Conservation (phyloP, 2,113 vertebrate genomes). For the Gobius niger region DNA sequence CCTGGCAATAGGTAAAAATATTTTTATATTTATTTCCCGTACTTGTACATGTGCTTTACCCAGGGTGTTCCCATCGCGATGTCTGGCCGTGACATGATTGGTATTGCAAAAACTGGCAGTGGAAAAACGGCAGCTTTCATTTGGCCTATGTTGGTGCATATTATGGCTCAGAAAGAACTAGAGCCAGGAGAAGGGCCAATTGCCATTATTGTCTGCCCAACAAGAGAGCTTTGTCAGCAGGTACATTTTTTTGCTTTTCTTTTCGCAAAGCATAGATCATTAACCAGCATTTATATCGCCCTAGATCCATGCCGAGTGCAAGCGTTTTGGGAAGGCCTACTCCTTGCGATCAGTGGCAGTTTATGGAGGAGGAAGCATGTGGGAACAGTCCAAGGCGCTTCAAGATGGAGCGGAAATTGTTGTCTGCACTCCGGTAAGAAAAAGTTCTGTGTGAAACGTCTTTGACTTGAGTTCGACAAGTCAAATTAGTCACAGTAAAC, state of each 20-base stretch:
- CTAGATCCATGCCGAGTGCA: slow-evolving; percentile 95
- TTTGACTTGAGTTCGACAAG: too few relatives aligned
- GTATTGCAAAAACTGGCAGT: slow-evolving; percentile 97
- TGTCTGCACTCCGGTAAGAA: slow-evolving; percentile 94
- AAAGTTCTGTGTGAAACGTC: slow-evolving; percentile 8
- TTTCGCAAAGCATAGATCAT: neutral
- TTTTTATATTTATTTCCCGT: neutral
- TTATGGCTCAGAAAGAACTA: slow-evolving; percentile 98
- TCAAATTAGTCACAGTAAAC: neutral
- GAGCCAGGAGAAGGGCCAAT: slow-evolving; percentile 94
- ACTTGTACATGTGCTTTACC: neutral
- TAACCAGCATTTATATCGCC: neutral
- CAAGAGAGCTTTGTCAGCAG: slow-evolving; percentile 98
- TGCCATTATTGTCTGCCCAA: slow-evolving; percentile 93
- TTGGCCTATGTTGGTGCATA: slow-evolving; percentile 98
- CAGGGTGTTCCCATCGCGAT: slow-evolving; percentile 95
- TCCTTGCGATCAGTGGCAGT: slow-evolving; percentile 95
- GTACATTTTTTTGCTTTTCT: slow-evolving; percentile 64
- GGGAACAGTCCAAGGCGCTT: slow-evolving; percentile 98
- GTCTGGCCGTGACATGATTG: slow-evolving; percentile 97
- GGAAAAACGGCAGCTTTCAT: slow-evolving; percentile 98
- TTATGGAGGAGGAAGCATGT: slow-evolving; percentile 99
- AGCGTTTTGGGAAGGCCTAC: slow-evolving; percentile 96
- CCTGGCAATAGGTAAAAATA: neutral
- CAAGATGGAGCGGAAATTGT: slow-evolving; percentile 99